A percentile compares a stretch with the other conserved stretches of the same genome.
Evolutionary conservation across 2,113 vertebrate species (phyloP).

Genomic region (Phalacrocorax brasilianus): DNA sequence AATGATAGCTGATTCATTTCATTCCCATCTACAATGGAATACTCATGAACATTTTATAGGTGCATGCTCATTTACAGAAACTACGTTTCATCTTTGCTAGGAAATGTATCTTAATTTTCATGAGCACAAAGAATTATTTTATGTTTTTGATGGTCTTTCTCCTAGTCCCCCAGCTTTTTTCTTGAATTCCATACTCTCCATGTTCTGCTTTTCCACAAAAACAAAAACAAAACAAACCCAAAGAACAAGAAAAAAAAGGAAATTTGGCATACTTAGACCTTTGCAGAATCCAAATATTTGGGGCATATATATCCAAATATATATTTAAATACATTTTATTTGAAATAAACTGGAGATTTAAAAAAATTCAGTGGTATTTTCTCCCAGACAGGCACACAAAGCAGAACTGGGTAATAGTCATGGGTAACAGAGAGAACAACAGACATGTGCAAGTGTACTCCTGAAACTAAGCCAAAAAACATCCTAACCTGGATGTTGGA

Average conservation of each 20-base stretch:
- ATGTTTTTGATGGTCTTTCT: neutral
- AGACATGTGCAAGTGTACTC: neutral
- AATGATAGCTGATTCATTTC: neutral
- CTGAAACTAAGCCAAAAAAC: neutral
- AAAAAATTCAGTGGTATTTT: neutral
- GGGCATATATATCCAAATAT: neutral
- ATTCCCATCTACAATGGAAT: neutral
- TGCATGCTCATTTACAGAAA: neutral
- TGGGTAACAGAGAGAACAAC: neutral
- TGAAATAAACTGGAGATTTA: neutral
- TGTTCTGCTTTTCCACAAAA: neutral
- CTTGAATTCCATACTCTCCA: neutral
- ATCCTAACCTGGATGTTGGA: neutral
- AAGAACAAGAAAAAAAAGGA: neutral
- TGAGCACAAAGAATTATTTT: neutral
- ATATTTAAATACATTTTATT: neutral
- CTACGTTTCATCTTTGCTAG: neutral
- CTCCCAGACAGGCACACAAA: neutral
- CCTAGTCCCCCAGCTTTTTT: neutral
- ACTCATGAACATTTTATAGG: neutral
- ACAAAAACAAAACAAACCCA: too few relatives aligned
- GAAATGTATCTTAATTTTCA: neutral
- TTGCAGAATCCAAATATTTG: neutral
- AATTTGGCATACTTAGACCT: neutral
- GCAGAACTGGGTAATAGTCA: neutral